phyloP scores from a whole-genome alignment of 2,797 vertebrate species.

The Prionace glauca region DNA sequence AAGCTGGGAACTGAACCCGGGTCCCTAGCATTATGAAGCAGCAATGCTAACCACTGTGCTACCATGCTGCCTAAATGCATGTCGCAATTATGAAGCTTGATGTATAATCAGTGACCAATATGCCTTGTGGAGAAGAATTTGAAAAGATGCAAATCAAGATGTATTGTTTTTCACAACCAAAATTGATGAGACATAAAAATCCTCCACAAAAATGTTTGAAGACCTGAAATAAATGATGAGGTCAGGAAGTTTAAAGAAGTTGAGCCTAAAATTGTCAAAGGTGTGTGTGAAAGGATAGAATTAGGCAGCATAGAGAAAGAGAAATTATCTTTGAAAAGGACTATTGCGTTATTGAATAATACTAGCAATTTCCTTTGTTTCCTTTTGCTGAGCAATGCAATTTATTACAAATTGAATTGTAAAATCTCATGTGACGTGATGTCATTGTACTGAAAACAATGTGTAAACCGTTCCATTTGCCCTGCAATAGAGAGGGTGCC shows the following conservation, averaged over 20 bases:
- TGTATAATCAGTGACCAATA: background rate
- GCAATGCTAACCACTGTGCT: too few relatives aligned
- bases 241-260: background rate
- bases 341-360: background rate
- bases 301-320: background rate
- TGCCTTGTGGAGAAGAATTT: background rate
- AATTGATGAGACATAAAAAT: background rate
- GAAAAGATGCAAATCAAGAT: background rate
- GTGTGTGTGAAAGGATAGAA: background rate
- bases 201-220: background rate
- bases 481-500: background rate
- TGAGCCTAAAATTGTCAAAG: background rate
- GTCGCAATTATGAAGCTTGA: background rate
- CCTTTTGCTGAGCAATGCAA: too few relatives aligned
- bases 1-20: too few relatives aligned
- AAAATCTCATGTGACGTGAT: background rate
- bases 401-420: background rate
- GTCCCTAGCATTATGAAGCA: too few relatives aligned
- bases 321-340: background rate
- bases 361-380: background rate
- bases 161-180: background rate
- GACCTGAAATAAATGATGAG: background rate
- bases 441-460: background rate
- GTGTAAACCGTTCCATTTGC: background rate
- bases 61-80: background rate